Evolutionary conservation across 2,113 vertebrate genomes (phyloP), one percentile per base, ranked within the genome.

Genomic region (Megaceryle maxima): DNA sequence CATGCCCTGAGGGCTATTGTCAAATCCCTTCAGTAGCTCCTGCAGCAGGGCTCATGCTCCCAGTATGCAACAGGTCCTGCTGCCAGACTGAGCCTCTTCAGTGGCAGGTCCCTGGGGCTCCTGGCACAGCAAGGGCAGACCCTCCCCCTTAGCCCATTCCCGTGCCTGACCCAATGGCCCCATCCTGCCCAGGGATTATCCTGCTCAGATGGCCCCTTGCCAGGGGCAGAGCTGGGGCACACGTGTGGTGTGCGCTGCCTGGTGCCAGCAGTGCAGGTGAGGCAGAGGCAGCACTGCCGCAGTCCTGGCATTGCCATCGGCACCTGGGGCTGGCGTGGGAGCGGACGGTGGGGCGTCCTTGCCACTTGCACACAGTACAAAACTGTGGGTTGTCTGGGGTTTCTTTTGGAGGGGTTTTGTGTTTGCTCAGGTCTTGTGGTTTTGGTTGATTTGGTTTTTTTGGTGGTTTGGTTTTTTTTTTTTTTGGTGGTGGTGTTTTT

Each of bases 1-100:
- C 98, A 98, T 0, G 97, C 98, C 5, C 97, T 99, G 14, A 98
- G 98, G 13, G 98, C 99, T 21, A 97, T 99, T 31, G 97, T 98
- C 39, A 99, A 99, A 24, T 99, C 99, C 3, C 64, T 97, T 20
- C 98, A 97, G 22, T 98, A 97, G 95, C 25, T 8, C 64, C 28
- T 24, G 44, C 25, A 22, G 11, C 31, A 24, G 24, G 35, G 60
- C 35, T 14, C 8, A 5, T 11, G 60, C 68, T 14, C 35, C 55
- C 6, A 2, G 39, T 50, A 10, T 2, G 46, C 80, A 88, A 53
- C 70, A 20, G 69, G 39, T 81, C 64, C 88, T 81, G 77, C 77
- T 14, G 10, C 83, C 87, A 60, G 68, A 24, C 74, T 10, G 37
- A 68, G 51, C 33, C 79, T 51, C 41, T 29, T 51, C 2, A 3